Evolutionary conservation across 1,140 invertebrate genomes (phyloP).

Genomic region (Goniozus legneri): DNA sequence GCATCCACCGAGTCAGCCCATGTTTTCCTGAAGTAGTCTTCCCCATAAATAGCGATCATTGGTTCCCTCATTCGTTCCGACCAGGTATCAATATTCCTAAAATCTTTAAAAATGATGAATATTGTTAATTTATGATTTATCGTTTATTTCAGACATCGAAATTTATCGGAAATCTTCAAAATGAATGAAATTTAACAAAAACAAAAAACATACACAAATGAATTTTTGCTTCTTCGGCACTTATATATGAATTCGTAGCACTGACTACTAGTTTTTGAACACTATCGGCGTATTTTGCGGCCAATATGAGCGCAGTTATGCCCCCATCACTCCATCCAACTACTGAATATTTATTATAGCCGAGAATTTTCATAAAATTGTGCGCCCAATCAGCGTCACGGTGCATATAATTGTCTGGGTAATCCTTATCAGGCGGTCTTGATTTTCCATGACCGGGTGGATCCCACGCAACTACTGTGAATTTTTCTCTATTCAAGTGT

Average conservation of each 20-base stretch:
- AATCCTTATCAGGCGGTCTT: slow-evolving; percentile 71
- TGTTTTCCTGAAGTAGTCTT: slow-evolving; percentile 65
- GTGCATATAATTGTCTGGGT: slow-evolving; percentile 67
- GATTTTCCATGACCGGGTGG: slow-evolving; percentile 85
- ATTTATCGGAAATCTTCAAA: slow-evolving; percentile 1
- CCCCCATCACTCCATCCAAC: slow-evolving; percentile 90
- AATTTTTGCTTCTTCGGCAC: slow-evolving; percentile 63
- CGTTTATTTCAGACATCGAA: neutral
- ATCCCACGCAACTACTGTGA: slow-evolving; percentile 81
- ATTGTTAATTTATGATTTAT: too few relatives aligned
- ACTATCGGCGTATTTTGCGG: slow-evolving; percentile 63
- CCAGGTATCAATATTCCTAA: slow-evolving; percentile 73
- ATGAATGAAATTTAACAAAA: neutral
- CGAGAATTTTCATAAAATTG: slow-evolving; percentile 69
- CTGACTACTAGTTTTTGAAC: slow-evolving; percentile 74
- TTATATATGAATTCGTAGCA: slow-evolving; percentile 74
- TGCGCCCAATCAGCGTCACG: slow-evolving; percentile 71
- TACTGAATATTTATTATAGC: slow-evolving; percentile 70
- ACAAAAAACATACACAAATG: slow-evolving; percentile 55
- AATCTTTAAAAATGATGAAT: slow-evolving; percentile 27
- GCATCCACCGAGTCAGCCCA: slow-evolving; percentile 75
- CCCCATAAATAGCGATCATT: slow-evolving; percentile 72
- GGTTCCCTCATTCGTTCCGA: slow-evolving; percentile 73
- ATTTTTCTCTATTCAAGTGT: slow-evolving; percentile 63
- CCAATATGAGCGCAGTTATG: slow-evolving; percentile 72